Base-by-base conservation (phyloP, 92 coral and sea anemone species). In the Zoanthus sansibaricus region DNA sequence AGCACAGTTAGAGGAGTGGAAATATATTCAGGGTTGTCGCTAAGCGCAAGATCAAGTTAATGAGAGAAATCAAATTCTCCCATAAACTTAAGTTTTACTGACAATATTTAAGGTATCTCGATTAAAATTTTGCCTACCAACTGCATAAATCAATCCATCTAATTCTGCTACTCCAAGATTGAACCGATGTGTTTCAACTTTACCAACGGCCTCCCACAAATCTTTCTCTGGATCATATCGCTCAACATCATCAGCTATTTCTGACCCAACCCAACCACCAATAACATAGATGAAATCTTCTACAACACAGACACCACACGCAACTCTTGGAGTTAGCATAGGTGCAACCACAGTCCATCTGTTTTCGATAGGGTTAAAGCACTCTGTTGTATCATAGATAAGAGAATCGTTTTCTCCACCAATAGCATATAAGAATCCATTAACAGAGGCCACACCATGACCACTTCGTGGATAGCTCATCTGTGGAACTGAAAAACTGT, bases 201-300 rank as follows among this genome's bases (percentile, higher is more conserved):
- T 89, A 18, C 99, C 98, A 83, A 91, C 97, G 75, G 95, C 79
- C 52, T 83, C 90, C 99, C 99, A 97, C 16, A 42, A 78, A 64
- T 97, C 96, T 62, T 92, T 94, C 18, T 87, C 88, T 58, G 97
- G 94, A 51, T 97, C 95, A 89, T 97, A 97, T 15, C 93, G 89
- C 56, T 95, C 99, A 90, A 97, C 93, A 37, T 88, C 89, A 21
- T 91, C 95, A 0, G 98, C 96, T 47, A 97, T 93, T 87, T 91
- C 94, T n/a, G 94, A 84, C n/a, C 99, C 99, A 45, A 95, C 93
- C 99, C 99, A 97, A 2, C 99, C 99, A 56, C 99, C 99, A 80
- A 97, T 91, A 52, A 97, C 97, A 93, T 93, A 97, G 68, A 97
- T 92, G 68, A 87, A 95, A 72, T 91, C 96, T 78, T 93, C 95